Evolutionary conservation across 2,888 invertebrate species (phyloP).

Genomic region (Phanerotoma sp.): DNA sequence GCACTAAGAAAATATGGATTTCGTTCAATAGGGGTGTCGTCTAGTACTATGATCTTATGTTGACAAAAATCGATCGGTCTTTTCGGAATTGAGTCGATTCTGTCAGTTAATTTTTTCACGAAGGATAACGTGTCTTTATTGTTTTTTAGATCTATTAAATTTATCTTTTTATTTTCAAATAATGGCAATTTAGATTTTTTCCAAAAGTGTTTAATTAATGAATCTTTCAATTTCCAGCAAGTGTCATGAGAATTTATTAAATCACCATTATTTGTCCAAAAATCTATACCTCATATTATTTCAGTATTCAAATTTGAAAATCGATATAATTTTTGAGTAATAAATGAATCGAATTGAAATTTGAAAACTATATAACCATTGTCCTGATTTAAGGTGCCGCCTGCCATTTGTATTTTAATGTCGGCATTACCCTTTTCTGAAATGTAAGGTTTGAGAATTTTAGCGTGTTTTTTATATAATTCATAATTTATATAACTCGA

Average conservation of each 20-base stretch:
- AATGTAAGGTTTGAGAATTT: no score
- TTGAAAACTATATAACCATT: not conserved
- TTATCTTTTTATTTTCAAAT: not conserved
- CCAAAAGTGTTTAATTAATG: not conserved
- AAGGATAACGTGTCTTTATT: not conserved
- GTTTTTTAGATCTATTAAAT: not conserved
- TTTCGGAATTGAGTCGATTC: conserved; percentile 15
- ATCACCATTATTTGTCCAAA: not conserved
- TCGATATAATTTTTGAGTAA: not conserved
- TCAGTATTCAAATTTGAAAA: not conserved
- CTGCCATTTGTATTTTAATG: not conserved
- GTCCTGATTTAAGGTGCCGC: not conserved
- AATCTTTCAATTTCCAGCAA: not conserved
- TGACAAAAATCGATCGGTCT: conserved; percentile 14
- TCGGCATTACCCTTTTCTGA: no score
- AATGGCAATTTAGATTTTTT: no score
- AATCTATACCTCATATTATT: not conserved
- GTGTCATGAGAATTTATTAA: not conserved
- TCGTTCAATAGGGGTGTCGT: conserved; percentile 13
- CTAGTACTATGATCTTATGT: conserved; percentile 20
- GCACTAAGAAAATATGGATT: conserved; percentile 21
- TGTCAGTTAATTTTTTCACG: conserved; percentile 15
- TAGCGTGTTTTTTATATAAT: no score
- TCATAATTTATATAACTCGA: not conserved
- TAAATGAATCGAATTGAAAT: not conserved